Base-by-base conservation (phyloP, 2,113 vertebrate genomes). In the Colinus virginianus region DNA sequence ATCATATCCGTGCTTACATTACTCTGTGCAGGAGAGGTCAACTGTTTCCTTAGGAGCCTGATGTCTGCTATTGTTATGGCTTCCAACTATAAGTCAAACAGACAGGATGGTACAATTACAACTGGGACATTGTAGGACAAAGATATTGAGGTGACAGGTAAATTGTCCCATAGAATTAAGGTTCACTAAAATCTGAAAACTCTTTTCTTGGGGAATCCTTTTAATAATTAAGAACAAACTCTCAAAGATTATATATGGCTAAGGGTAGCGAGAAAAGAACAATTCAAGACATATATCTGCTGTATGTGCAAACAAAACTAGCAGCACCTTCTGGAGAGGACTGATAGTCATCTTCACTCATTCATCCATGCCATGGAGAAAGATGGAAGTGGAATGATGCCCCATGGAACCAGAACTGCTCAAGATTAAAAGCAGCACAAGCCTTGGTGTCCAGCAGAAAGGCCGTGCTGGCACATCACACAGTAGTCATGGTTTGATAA, bases 311-410 rank as follows among this genome's bases (percentile, higher is more conserved):
- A 74, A 71, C 3, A 43, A 78, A 71, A 80, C 7, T 13, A 13
- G 61, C 30, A 9, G 48, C 34, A 28, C 5, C 5, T 59, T 63
- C 22, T 1, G 0, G 4, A 25, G 4, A 86, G 16, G 7, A 7
- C n/a, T 74, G 19, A 3, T 4, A 72, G 25, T 38, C 13, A 13
- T 13, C 34, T 58, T 30, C 55, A 30, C 25, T 34, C 7, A 4
- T 46, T 30, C 42, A 42, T 30, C 43, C 45, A 46, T 46, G 77
- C 34, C 21, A 7, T 3, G 45, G 58, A 7, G 19, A 13, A 82
- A 19, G 2, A 46, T 11, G 32, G n/a, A 53, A 46, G 45, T 46
- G 45, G 45, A 46, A 46, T 46, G 16, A 46, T 46, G 45, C 45
- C 45, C 25, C 30, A 15, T 12, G 25, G 20, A 61, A 43, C 40